These are phyloP conservation scores for Pherbina coryleti DNA, from an alignment of 2,888 invertebrate species.

Conservation along the genomic window DNA sequence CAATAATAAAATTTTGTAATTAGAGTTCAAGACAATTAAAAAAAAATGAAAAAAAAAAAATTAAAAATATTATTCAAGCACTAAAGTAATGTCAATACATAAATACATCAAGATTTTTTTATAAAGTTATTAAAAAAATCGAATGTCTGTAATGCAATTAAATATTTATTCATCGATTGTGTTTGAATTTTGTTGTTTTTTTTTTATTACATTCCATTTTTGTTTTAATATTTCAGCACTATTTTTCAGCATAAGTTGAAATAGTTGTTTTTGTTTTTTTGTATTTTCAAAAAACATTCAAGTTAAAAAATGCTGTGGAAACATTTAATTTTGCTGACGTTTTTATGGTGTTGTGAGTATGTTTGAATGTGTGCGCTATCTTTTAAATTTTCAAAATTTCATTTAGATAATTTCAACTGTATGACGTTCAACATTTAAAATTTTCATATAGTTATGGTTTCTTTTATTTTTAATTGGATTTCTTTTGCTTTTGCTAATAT, in stretches of 20 bases:
- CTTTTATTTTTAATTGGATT: neutral
- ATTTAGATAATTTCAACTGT: neutral
- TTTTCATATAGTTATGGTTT: conserved; percentile 11
- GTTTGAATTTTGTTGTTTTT: neutral
- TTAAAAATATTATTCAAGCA: conserved; percentile 11
- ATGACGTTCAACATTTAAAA: conserved; percentile 20
- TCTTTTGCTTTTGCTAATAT: neutral
- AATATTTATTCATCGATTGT: neutral
- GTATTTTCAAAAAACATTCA: neutral
- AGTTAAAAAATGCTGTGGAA: neutral
- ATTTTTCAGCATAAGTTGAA: neutral
- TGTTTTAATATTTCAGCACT: neutral
- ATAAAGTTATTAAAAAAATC: neutral
- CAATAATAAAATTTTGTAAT: conserved; percentile 29
- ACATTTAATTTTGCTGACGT: conserved; percentile 24
- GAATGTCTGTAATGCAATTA: neutral
- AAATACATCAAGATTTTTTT: neutral
- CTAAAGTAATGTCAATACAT: conserved; percentile 32
- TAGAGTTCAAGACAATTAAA: conserved; percentile 4
- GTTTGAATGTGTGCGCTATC: conserved; percentile 12
- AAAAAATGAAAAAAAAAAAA: neutral
- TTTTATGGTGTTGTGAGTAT: neutral
- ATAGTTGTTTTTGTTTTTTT: neutral
- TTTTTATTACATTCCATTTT: neutral
- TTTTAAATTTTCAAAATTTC: conserved; percentile 6